Base-by-base conservation (phyloP, 2,888 invertebrate species). In the Mythimna vitellina region DNA sequence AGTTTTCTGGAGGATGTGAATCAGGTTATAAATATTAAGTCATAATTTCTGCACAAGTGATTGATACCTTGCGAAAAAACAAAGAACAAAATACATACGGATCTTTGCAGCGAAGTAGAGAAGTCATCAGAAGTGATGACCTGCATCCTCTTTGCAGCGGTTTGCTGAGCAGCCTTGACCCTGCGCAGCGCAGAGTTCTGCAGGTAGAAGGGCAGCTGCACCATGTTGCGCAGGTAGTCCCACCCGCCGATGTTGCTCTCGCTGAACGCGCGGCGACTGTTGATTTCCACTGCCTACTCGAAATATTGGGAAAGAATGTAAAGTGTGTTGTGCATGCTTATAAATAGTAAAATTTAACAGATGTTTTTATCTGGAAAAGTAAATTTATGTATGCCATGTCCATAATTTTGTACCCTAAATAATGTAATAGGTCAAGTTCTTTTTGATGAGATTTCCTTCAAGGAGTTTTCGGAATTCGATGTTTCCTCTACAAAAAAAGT, bases 181-280 rank as follows among this genome's bases (percentile, higher is more conserved):
- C 98, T 98, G 1, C 99, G 97, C 76, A 99, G 94, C 14, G 99
- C 99, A 1, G 99, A 99, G 95, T 99, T 99, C 96, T 99, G 99
- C 73, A 99, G 96, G 93, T 99, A 99, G 95, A 99, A 99, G 0
- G 99, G 99, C 88, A 99, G 96, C 92, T 99, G 99, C 35, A 99
- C 99, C 97, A 99, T 98, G 92, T 99, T 99, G 80, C 99, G 97
- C 64, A 99, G 96, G 91, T 99, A 99, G 94, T 98, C 98, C 96
- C 99, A 99, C 0, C 99, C 99, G 75, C 99, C 99, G 85, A 99
- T 99, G 92, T 98, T 98, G 79, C 98, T 98, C 92, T 99, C 99
- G 49, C 98, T 98, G 87, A 99, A 98, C 49, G 99, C 97, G 32
- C 98, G 97, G 22, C 98, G 97, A 87, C 98, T 98, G 93, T 99